These are phyloP conservation scores for Pollimyrus isidori DNA, from an alignment of 2,113 vertebrate species.

Conservation along the genomic window DNA sequence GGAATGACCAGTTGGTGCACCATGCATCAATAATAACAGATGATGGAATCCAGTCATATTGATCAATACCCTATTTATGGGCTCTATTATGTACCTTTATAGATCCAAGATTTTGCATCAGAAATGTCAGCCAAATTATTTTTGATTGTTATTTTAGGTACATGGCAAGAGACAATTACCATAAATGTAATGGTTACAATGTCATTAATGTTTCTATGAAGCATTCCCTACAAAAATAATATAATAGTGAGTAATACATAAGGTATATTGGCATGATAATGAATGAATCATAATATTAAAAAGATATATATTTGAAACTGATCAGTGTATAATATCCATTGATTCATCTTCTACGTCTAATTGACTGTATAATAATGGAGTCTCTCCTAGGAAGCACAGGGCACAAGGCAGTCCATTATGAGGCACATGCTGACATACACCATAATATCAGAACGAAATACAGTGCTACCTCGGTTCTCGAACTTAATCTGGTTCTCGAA, in stretches of 20 bases:
- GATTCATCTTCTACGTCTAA: not conserved
- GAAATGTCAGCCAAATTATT: not conserved
- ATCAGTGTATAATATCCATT: not conserved
- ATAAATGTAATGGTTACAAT: not conserved
- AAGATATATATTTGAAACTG: not conserved
- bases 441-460: not conserved
- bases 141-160: not conserved
- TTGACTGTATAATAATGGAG: not conserved
- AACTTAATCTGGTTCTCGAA: too few species aligned
- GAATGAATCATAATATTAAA: not conserved
- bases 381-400: not conserved
- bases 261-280: not conserved
- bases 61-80: not conserved
- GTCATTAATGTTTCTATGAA: not conserved
- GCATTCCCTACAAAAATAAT: not conserved
- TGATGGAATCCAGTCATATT: not conserved
- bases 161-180: not conserved
- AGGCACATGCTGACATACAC: too few species aligned
- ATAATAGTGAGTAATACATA: not conserved
- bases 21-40: not conserved
- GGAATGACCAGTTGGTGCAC: not conserved
- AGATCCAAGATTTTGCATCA: not conserved
- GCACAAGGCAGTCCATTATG: not conserved
- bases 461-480: too few species aligned
- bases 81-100: not conserved